Conservation (phyloP, 2,797 vertebrate genomes). For the Poecilia velifera region DNA sequence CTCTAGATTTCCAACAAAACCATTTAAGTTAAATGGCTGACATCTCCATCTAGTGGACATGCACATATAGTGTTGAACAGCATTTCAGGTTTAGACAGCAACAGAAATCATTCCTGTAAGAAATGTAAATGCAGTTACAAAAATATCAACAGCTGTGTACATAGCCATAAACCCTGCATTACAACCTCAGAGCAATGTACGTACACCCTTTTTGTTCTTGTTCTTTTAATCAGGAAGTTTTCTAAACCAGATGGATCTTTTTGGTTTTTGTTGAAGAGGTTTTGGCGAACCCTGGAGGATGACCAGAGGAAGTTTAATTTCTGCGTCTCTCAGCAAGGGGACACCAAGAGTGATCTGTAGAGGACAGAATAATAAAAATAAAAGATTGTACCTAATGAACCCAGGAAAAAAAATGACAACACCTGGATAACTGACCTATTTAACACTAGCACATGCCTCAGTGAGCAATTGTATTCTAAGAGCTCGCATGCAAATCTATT, state of each 20-base stretch:
- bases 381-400: neutral
- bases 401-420: neutral
- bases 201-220: neutral
- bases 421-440: neutral
- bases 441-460: neutral
- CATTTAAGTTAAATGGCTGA: conserved; percentile 7
- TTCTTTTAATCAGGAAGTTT: conserved; percentile 48
- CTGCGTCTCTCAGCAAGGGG: conserved; percentile 56
- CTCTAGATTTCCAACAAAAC: neutral
- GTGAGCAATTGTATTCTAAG: conserved; percentile 6
- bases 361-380: conserved; percentile 8
- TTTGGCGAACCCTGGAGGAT: conserved; percentile 64
- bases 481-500: conserved; percentile 9
- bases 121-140: neutral
- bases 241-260: conserved; percentile 63
- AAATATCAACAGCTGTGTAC: neutral
- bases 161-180: neutral
- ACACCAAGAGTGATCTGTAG: conserved; percentile 74
- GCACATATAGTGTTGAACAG: neutral
- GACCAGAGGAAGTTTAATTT: conserved; percentile 78
- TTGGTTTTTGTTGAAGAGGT: conserved; percentile 53
- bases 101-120: neutral
- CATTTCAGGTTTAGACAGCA: neutral
- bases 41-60: conserved; percentile 65
- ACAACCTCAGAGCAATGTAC: neutral